phyloP scores from a whole-genome alignment of 2,113 vertebrate genomes.

The Thunnus maccoyii region DNA sequence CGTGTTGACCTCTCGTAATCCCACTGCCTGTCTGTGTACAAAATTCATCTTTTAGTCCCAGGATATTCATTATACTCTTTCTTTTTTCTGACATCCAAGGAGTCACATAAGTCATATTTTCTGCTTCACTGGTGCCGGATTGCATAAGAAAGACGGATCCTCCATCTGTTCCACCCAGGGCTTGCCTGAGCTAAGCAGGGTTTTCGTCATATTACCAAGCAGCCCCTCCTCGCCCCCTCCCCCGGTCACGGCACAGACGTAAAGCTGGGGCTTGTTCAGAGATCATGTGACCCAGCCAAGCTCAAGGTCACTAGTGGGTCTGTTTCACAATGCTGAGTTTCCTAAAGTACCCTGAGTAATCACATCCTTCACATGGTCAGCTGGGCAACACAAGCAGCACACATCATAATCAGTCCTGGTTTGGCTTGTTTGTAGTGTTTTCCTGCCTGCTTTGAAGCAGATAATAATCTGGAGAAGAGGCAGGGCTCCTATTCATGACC shows the following conservation, averaged over 20 bases:
- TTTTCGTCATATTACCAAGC: constrained; percentile 46
- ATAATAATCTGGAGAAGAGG: too few species aligned
- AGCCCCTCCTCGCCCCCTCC: background rate
- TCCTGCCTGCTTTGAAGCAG: constrained; percentile 8
- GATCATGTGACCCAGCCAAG: constrained; percentile 30
- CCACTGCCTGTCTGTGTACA: background rate
- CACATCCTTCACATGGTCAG: background rate
- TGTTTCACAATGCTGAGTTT: constrained; percentile 7
- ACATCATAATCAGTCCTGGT: background rate
- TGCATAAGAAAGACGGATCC: constrained; percentile 63
- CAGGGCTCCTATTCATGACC: background rate
- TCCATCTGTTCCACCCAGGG: constrained; percentile 64
- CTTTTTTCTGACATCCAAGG: constrained; percentile 38
- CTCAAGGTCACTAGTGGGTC: constrained; percentile 24
- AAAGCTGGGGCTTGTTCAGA: background rate
- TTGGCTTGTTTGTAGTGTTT: background rate
- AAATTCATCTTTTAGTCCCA: constrained; percentile 15
- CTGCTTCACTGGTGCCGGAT: constrained; percentile 45
- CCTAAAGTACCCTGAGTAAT: constrained; percentile 13
- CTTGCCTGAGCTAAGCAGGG: constrained; percentile 23
- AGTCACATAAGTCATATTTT: constrained; percentile 52
- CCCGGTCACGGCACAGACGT: background rate
- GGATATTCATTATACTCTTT: constrained; percentile 47
- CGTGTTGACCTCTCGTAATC: constrained; percentile 4
- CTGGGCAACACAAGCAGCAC: background rate